These are phyloP conservation scores for Pteria penguin DNA, from an alignment of 2,888 invertebrate species.

Conservation along the genomic window DNA sequence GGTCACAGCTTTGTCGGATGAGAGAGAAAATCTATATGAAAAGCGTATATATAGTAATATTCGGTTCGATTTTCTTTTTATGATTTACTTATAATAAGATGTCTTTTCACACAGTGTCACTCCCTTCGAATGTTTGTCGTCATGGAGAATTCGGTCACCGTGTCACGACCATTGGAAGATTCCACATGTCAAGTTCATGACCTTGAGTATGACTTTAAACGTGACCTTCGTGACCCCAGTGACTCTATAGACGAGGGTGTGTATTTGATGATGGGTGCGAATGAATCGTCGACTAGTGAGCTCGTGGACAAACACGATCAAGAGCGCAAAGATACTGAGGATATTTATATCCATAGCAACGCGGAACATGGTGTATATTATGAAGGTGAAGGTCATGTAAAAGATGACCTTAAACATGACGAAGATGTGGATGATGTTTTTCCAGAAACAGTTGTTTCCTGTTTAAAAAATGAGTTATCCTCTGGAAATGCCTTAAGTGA, in stretches of 20 bases:
- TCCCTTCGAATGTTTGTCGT: background rate
- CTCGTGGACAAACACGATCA: background rate
- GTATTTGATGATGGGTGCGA: background rate
- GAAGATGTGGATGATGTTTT: too few species aligned
- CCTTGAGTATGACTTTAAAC: background rate
- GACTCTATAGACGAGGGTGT: background rate
- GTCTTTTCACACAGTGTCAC: background rate
- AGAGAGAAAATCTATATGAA: too few species aligned
- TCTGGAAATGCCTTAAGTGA: too few species aligned
- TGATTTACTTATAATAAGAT: background rate
- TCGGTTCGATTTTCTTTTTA: too few species aligned
- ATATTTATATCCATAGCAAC: too few species aligned
- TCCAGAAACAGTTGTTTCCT: too few species aligned
- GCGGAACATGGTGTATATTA: too few species aligned
- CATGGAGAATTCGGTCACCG: background rate
- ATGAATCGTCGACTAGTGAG: background rate
- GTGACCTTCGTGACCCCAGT: background rate
- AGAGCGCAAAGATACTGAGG: too few species aligned
- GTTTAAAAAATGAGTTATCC: too few species aligned
- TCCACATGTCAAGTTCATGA: background rate
- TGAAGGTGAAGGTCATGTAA: too few species aligned
- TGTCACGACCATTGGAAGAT: background rate
- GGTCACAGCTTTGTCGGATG: background rate
- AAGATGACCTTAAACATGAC: too few species aligned
- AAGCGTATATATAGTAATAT: too few species aligned